Evolutionary conservation across 64 coral and sea anemone genomes (phyloP), one percentile per base, ranked within the genome.

Genomic region (Actinia equina): DNA sequence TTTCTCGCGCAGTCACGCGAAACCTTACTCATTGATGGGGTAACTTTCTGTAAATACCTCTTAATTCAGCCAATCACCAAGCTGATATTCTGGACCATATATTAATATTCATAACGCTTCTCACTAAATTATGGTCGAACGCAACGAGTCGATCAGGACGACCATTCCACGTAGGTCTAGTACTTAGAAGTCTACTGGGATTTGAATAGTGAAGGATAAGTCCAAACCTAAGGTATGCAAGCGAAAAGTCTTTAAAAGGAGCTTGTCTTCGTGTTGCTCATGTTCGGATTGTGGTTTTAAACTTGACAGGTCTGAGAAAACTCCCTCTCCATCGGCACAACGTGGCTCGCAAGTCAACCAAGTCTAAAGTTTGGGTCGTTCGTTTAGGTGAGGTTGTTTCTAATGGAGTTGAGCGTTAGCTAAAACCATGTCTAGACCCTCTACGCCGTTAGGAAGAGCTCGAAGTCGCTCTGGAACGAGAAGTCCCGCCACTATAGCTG

Each of bases 401-500:
- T 11, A 17, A 81, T 81, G 78, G 78, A 81, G 43, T 52, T 81
- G 15, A 20, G 9, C 49, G 27, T 52, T 49, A 81, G 78, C 78
- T 81, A 46, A 81, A 81, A 9, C 54, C 78, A 92, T 92, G 90
- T 92, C 90, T 69, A 49, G 90, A 45, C 90, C 90, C 18, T 78
- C 74, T 17, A 92, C 90, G 11, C 90, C 90, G 13, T 52, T 92
- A 17, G 85, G 77, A 17, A 82, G 90, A 54, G 64, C 78, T 30
- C 80, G 90, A 65, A 85, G 81, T 56, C 84, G 84, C 23, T 91
- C 89, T n/a, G 89, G 89, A 54, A 92, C 85, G 52, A 86, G 57
- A 49, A 92, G 90, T 59, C 90, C 90, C 12, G 85, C 90, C 41
- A 86, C 77, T 37, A 85, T 92, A 11, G 90, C 90, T 22, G 90